Base-by-base conservation (phyloP, 2,797 vertebrate species). In the Adrianichthys oophorus region DNA sequence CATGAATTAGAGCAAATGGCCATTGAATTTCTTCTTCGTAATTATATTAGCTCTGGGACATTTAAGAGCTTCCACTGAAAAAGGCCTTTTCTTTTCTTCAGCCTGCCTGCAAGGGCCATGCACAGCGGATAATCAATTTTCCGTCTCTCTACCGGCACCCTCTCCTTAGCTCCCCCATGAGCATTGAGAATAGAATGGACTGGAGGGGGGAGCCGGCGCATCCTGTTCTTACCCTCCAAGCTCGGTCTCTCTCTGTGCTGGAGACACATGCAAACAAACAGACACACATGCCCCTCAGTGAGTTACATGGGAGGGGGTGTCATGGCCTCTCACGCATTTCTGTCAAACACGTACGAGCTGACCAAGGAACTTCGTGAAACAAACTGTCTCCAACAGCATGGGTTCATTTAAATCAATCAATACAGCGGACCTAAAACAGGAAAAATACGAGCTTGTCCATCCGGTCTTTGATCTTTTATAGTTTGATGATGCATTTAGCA, bases 71-170 rank as follows among this genome's bases (percentile, higher is more conserved):
- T 79, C 55, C 19, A 52, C 49, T 80, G 59, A 82, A 76, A 83
- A 64, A 77, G 64, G 66, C 68, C 70, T 77, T 82, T 63, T 4
- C 71, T 78, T 70, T 68, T 68, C 67, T 67, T 79, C 40, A 68
- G 64, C 59, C 56, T 64, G 62, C 59, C 73, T 56, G 52, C 72
- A 71, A 72, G 83, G 72, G 72, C 73, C 70, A 80, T 70, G 79
- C 75, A 79, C 63, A 58, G 55, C 72, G 77, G 75, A 71, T 83
- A 85, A 87, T 89, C 82, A 84, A 85, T 89, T 85, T 80, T 68
- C 72, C 68, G 62, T 73, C 75, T 54, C 77, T 74, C 52, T 74
- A 56, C 70, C 74, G 56, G 70, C 69, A 52, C 43, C 55, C 73
- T 58, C 68, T 68, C 78, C 65, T 57, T 56, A 55, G 80, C 72